Base-by-base conservation (phyloP, 2,888 invertebrate genomes). In the Nomada flava region DNA sequence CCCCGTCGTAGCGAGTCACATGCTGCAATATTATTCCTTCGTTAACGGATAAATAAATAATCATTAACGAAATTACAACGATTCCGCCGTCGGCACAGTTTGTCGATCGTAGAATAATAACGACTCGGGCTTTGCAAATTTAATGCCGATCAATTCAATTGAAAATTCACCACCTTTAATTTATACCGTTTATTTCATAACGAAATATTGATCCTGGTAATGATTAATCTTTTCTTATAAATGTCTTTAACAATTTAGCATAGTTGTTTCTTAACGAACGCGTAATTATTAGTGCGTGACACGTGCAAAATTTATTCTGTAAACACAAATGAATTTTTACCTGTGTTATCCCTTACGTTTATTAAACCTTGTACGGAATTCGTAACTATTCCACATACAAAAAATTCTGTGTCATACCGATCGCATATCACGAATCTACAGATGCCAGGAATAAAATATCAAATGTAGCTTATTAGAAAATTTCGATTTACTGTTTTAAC, bases 1-100 rank as follows among this genome's bases (percentile, higher is more conserved):
- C 26, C 52, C 44, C 23, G 60, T 62, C n/a, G 13, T 18, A n/a
- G 13, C 15, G 42, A n/a, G 18, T 57, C 53, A n/a, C 18, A 52
- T 13, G 65, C n/a, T 15, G 29, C n/a, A 36, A 23, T 57, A 76
- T 71, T 71, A 63, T 71, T 72, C 36, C 60, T 53, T 29, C 23
- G 23, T 47, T 53, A 62, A 29, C 63, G 73, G 29, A 59, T 62
- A 50, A 74, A 62, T 78, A 73, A 78, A 78, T 77, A 60, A 74
- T 67, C 55, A 62, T 67, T 74, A 74, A 67, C 60, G 15, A 44
- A 53, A 73, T 67, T 53, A 29, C 52, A 15, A 1, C 44, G 59
- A 42, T 23, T 23, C 42, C 13, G 57, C 4, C n/a, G 42, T n/a
- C 5, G 23, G 18, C 15, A 63, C 29, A 55, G 71, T 64, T 47